Conservation (phyloP, 2,797 vertebrate genomes). For the Tauraco hartlaubi region DNA sequence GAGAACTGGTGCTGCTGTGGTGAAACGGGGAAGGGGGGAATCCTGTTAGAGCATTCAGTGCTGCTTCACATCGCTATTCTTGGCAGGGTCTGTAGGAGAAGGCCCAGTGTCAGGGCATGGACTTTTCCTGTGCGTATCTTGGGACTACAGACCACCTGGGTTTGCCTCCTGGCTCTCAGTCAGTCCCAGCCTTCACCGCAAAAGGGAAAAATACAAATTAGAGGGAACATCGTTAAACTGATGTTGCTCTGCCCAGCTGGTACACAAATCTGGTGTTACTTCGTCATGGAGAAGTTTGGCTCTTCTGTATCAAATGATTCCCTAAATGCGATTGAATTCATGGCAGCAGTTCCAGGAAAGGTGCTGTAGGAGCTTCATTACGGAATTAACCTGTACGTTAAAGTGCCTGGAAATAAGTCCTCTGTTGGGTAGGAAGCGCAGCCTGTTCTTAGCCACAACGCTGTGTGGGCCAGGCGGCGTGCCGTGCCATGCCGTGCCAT, state of each 20-base stretch:
- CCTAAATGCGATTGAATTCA: not conserved
- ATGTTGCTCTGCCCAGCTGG: not conserved
- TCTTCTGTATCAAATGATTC: not conserved
- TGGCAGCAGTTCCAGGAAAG: not conserved
- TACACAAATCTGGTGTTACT: not conserved
- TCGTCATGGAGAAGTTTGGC: not conserved
- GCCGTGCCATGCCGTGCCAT: not conserved
- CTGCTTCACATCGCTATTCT: not conserved
- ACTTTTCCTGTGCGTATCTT: not conserved
- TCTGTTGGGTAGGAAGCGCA: not conserved
- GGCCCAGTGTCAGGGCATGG: not conserved
- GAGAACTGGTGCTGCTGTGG: not conserved
- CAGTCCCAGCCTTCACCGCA: not conserved
- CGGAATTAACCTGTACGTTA: not conserved
- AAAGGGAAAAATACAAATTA: not conserved
- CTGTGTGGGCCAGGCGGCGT: rapidly evolving
- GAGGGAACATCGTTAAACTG: not conserved
- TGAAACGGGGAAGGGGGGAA: not conserved
- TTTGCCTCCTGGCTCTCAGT: not conserved
- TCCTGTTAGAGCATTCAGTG: not conserved
- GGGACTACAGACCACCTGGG: not conserved
- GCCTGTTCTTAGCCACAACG: rapidly evolving
- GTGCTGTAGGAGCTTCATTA: not conserved
- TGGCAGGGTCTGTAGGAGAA: not conserved
- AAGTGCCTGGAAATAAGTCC: not conserved